A percentile compares a stretch with the other conserved stretches of the same genome.
Evolutionary conservation across 1,140 invertebrate genomes (phyloP).

Genomic region (Ceratosolen fusciceps): DNA sequence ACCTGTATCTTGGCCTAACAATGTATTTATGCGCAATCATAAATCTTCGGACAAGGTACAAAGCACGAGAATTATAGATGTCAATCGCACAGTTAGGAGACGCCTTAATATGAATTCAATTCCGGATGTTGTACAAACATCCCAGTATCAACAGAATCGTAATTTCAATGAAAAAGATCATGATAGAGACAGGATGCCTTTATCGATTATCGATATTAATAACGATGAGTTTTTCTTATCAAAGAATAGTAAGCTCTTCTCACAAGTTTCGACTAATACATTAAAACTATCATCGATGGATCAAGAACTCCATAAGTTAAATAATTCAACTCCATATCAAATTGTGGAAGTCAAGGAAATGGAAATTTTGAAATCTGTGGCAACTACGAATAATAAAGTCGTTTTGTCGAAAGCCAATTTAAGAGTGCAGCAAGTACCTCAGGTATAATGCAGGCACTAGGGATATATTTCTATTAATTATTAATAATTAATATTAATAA

Average conservation of each 20-base stretch:
- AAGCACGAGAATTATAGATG: conserved; percentile 58
- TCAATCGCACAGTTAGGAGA: conserved; percentile 61
- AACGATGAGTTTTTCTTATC: conserved; percentile 74
- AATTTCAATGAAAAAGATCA: conserved; percentile 50
- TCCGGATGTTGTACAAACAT: conserved; percentile 64
- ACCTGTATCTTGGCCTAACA: conserved; percentile 57
- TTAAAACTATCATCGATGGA: conserved; percentile 52
- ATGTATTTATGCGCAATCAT: conserved; percentile 55
- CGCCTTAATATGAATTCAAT: conserved; percentile 62
- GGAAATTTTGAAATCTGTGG: conserved; percentile 72
- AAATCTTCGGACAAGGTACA: conserved; percentile 59
- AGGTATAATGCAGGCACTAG: conserved; percentile 46
- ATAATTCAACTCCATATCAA: conserved; percentile 56
- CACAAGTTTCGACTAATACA: conserved; percentile 77
- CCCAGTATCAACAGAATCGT: conserved; percentile 55
- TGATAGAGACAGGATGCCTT: conserved; percentile 43
- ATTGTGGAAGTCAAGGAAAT: conserved; percentile 75
- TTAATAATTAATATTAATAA: too few relatives aligned
- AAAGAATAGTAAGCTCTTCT: conserved; percentile 79
- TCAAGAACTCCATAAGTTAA: conserved; percentile 47
- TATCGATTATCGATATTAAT: conserved; percentile 50
- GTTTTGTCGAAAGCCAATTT: conserved; percentile 64
- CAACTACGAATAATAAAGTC: conserved; percentile 63
- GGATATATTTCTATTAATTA: neutral
- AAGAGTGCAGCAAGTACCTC: conserved; percentile 65